Evolutionary conservation across 2,113 vertebrate species (phyloP).

Genomic region (Rhinichthys klamathensis): DNA sequence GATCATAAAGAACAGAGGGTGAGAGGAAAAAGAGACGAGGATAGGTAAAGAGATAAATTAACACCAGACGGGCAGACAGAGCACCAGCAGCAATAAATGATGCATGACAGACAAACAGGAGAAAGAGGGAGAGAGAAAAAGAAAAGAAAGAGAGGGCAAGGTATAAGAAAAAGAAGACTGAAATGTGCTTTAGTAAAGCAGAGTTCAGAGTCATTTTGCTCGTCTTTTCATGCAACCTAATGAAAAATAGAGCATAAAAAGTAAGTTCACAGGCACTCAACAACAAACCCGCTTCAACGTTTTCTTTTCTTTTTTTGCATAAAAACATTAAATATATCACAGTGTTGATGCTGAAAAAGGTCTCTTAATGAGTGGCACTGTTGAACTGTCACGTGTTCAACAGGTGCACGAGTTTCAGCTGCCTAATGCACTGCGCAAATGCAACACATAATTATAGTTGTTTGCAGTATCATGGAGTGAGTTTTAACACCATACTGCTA

Average conservation of each 20-base stretch:
- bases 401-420: constrained; percentile 15
- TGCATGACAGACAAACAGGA: constrained; percentile 72
- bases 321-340: not conserved
- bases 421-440: not conserved
- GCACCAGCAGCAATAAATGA: constrained; percentile 43
- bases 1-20: constrained; percentile 14
- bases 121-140: constrained; percentile 63
- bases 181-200: constrained; percentile 58
- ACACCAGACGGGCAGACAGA: constrained; percentile 61
- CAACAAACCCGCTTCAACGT: not conserved
- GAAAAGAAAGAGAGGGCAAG: constrained; percentile 67
- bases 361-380: not conserved
- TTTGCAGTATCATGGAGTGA: not conserved
- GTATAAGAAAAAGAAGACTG: constrained; percentile 72
- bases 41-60: constrained; percentile 28
- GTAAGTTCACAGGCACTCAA: not conserved
- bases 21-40: not conserved
- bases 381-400: not conserved
- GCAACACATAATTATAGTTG: not conserved
- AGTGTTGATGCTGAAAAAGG: not conserved
- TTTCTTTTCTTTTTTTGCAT: not conserved
- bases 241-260: not conserved
- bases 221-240: constrained; percentile 24
- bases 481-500: not conserved
- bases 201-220: constrained; percentile 48